Evolutionary conservation across 1,140 invertebrate genomes (phyloP), one percentile per base, ranked within the genome.

Genomic region (Conopomorpha cramerella): DNA sequence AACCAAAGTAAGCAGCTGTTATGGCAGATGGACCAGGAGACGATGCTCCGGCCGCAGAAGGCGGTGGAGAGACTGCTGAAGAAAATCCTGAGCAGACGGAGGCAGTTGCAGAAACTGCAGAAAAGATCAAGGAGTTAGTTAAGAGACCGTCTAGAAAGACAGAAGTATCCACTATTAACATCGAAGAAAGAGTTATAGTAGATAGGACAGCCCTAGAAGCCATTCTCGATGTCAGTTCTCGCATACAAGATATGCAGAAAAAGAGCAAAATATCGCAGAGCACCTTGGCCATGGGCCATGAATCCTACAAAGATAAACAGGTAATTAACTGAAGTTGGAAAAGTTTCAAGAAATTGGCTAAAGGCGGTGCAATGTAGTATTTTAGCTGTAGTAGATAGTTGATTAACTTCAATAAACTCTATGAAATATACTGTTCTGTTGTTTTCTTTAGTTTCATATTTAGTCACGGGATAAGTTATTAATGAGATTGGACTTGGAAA

Each of bases 221-320:
- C n/a, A 74, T 74, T 31, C 51, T 74, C 3, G 65, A 74, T 40
- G 58, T 70, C 43, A 51, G 63, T 14, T 51, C 57, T n/a, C 52
- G 66, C 16, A 30, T 71, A 12, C 45, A 60, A 38, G 63, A 62
- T 27, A 67, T 74, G 27, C 66, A 71, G 33, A 67, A 57, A 43
- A 71, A 62, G 30, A 70, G 65, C 39, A 65, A 52, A 51, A 30
- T 61, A 4, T 71, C 70, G 16, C 63, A 65, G 63, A 72, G 70
- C 41, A 59, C 66, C 27, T 47, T 72, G 30, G 56, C 51, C 27
- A 45, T 68, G 32, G 63, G 46, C 26, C 63, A 70, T 41, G 67
- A 74, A 30, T 62, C 65, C 38, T 74, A 74, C 44, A 74, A 72
- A 64, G 67, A 74, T 27, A 74, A 74, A 52, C 70, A 30, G 28